Evolutionary conservation across 1,140 invertebrate species (phyloP).

Genomic region (Epicauta chinensis): DNA sequence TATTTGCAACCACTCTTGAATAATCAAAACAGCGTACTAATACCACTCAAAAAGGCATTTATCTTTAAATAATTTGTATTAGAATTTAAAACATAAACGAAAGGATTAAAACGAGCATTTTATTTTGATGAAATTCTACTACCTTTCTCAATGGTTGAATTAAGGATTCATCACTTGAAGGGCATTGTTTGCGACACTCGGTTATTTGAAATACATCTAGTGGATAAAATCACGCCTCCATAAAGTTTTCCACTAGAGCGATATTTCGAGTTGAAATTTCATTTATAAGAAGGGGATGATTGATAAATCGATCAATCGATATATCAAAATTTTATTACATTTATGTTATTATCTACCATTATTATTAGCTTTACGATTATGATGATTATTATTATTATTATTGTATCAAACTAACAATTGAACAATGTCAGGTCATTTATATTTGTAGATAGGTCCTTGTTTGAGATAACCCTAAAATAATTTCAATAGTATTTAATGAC

Average conservation of each 20-base stretch:
- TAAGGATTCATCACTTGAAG: constrained; percentile 6
- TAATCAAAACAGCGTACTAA: constrained; percentile 18
- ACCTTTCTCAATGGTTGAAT: background rate
- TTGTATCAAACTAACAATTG: too few relatives aligned
- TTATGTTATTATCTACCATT: too few relatives aligned
- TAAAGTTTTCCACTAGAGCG: constrained; percentile 15
- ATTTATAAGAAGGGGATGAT: constrained; percentile 2
- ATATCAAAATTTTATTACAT: too few relatives aligned
- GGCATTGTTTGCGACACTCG: constrained; percentile 8
- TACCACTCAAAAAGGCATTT: constrained; percentile 8
- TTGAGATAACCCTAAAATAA: constrained; percentile 12
- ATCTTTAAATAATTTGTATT: constrained; percentile 9
- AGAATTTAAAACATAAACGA: too few relatives aligned
- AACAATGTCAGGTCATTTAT: constrained; percentile 1
- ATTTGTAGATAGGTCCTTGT: constrained; percentile 3
- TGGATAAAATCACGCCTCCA: constrained; percentile 24
- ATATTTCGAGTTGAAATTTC: constrained; percentile 17
- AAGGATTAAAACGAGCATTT: too few relatives aligned
- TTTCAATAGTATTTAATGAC: constrained; percentile 15
- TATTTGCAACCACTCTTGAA: constrained; percentile 10
- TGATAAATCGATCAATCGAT: background rate
- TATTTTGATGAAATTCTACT: constrained; percentile 1
- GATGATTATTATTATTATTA: too few relatives aligned
- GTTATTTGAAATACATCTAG: constrained; percentile 21
- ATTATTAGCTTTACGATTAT: too few relatives aligned